These are phyloP conservation scores for Cephalophus harveyi DNA, from an alignment of 2,113 vertebrate species.

Conservation along the genomic window DNA sequence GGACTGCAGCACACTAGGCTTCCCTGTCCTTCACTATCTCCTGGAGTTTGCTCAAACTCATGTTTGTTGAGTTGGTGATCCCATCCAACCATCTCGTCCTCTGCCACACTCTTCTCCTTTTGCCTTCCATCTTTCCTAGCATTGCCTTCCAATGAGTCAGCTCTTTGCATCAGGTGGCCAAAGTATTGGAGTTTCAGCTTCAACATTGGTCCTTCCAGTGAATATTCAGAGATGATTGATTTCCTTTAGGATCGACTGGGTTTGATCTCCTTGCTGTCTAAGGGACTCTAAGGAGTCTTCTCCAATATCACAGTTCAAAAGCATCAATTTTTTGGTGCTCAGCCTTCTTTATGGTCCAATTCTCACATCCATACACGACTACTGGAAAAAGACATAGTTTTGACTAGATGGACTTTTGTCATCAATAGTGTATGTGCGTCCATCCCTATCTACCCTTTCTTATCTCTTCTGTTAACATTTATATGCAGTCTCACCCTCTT, in stretches of 20 bases:
- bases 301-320: neutral
- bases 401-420: neutral
- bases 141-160: neutral
- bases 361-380: neutral
- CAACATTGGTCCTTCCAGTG: neutral
- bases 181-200: neutral
- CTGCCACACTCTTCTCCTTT: neutral
- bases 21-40: neutral
- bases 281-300: neutral
- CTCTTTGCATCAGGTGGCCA: neutral
- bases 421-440: neutral
- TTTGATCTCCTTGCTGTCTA: neutral
- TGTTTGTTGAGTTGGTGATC: neutral
- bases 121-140: neutral
- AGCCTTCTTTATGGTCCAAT: neutral
- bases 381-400: neutral
- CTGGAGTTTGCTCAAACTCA: neutral
- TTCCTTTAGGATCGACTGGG: neutral
- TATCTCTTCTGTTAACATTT: neutral
- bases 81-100: neutral
- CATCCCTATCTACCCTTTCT: neutral
- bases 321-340: neutral
- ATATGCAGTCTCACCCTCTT: rapidly evolving
- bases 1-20: neutral
- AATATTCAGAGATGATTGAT: neutral